Conservation (phyloP, 2,888 invertebrate genomes). For the Strigamia transsilvanica region DNA sequence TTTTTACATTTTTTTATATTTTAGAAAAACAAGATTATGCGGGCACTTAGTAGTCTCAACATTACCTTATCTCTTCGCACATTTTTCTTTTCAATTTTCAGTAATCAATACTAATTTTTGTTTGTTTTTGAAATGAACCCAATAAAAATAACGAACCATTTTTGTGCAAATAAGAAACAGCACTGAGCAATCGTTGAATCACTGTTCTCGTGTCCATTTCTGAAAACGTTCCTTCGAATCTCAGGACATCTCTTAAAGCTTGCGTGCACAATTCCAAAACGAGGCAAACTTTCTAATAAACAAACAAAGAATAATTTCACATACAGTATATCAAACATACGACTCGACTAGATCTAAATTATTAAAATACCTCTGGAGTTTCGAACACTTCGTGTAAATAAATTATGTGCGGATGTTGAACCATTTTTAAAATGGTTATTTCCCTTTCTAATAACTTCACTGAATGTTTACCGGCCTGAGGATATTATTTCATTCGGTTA, state of each 20-base stretch:
- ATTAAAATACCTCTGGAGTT: slow-evolving; percentile 64
- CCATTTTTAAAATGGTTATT: slow-evolving; percentile 69
- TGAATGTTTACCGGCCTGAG: slow-evolving; percentile 44
- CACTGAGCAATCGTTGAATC: slow-evolving; percentile 50
- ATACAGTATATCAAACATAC: neutral
- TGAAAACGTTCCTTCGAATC: slow-evolving; percentile 56
- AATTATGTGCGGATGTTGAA: slow-evolving; percentile 70
- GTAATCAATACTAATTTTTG: neutral
- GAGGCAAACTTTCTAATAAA: slow-evolving; percentile 67
- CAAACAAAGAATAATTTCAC: neutral
- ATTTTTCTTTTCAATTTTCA: no score
- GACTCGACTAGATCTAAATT: neutral
- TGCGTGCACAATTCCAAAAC: slow-evolving; percentile 69
- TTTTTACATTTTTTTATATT: no score
- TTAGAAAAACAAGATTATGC: no score
- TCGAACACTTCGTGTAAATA: slow-evolving; percentile 68
- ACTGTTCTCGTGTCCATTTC: slow-evolving; percentile 48
- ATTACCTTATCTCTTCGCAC: no score
- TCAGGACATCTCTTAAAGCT: slow-evolving; percentile 66
- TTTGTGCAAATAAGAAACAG: slow-evolving; percentile 52
- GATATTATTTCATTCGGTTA: neutral
- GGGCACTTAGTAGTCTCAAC: no score
- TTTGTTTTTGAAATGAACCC: neutral
- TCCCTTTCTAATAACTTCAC: slow-evolving; percentile 67
- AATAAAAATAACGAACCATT: slow-evolving; percentile 42